Conservation (phyloP, 2,888 invertebrate species). For the Agrotis exclamationis region DNA sequence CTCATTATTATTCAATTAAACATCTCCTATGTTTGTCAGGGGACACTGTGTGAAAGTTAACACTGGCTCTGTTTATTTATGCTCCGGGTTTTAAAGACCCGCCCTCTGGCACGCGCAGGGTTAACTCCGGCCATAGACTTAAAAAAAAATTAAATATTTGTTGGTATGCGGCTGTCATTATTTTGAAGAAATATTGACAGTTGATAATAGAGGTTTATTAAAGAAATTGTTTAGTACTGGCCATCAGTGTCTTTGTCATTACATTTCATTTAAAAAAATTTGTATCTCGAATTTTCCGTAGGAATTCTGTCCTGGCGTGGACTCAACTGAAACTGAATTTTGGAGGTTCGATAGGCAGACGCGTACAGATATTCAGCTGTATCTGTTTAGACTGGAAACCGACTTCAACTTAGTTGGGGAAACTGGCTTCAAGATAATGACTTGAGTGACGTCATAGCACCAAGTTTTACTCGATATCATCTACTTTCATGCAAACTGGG, state of each 20-base stretch:
- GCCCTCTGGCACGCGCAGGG: slow-evolving; percentile 61
- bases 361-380: too few relatives aligned
- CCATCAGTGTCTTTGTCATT: neutral
- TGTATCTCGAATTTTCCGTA: too few relatives aligned
- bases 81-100: slow-evolving; percentile 63
- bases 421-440: too few relatives aligned
- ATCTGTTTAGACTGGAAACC: too few relatives aligned
- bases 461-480: neutral
- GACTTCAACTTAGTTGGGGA: too few relatives aligned
- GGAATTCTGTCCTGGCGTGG: too few relatives aligned
- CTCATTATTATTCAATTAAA: slow-evolving; percentile 58
- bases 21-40: slow-evolving; percentile 43
- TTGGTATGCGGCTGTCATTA: neutral
- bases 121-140: slow-evolving; percentile 42
- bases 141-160: slow-evolving; percentile 17
- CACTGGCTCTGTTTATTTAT: slow-evolving; percentile 70
- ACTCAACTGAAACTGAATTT: too few relatives aligned
- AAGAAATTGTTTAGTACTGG: too few relatives aligned
- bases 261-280: too few relatives aligned
- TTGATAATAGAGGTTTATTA: too few relatives aligned
- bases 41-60: slow-evolving; percentile 60
- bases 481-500: neutral
- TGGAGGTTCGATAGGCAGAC: too few relatives aligned
- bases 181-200: slow-evolving; percentile 9
- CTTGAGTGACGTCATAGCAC: neutral